A percentile compares a stretch with the other conserved stretches of the same genome.
Conservation (phyloP, 1,140 invertebrate species). For the Radopholus similis region DNA sequence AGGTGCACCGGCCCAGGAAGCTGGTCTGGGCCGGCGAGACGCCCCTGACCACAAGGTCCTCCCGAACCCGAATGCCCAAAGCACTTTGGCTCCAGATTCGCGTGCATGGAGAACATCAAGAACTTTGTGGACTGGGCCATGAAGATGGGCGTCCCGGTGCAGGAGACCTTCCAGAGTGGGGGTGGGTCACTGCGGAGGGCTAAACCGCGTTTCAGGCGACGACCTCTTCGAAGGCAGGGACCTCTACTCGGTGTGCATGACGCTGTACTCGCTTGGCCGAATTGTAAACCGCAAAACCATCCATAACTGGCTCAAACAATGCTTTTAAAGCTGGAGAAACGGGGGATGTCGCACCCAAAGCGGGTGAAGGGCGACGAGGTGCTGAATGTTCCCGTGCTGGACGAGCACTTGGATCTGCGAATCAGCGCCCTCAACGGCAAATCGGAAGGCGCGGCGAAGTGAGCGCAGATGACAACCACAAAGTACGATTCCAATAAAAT, state of each 20-base stretch:
- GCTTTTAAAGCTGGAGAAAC: constrained; percentile 11
- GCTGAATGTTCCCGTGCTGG: constrained; percentile 4
- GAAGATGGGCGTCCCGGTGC: constrained; percentile 81
- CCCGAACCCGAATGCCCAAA: constrained; percentile 74
- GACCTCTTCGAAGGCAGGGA: constrained; percentile 92
- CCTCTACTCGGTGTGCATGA: constrained; percentile 86
- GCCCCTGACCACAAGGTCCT: constrained; percentile 24
- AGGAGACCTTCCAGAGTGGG: constrained; percentile 83
- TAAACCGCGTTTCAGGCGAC: constrained; percentile 27
- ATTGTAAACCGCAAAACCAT: constrained; percentile 64
- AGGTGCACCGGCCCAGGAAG: constrained; percentile 2
- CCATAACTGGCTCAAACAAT: background rate
- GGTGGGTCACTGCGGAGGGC: background rate
- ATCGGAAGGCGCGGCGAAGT: too few relatives aligned
- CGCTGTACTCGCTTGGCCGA: constrained; percentile 83
- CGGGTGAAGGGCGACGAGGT: constrained; percentile 6
- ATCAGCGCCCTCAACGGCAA: too few relatives aligned
- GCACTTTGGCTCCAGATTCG: constrained; percentile 76
- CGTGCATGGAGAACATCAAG: constrained; percentile 97
- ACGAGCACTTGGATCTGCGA: background rate
- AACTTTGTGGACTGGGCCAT: constrained; percentile 78
- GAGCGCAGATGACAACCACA: too few relatives aligned
- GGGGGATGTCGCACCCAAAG: constrained; percentile 12
- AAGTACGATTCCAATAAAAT: too few relatives aligned
- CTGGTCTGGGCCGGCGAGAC: constrained; percentile 21